Percentiles rank a stretch among this genome's conserved stretches.
Evolutionary conservation across 2,888 invertebrate species (phyloP).

Genomic region (Oegoconia quadripuncta): DNA sequence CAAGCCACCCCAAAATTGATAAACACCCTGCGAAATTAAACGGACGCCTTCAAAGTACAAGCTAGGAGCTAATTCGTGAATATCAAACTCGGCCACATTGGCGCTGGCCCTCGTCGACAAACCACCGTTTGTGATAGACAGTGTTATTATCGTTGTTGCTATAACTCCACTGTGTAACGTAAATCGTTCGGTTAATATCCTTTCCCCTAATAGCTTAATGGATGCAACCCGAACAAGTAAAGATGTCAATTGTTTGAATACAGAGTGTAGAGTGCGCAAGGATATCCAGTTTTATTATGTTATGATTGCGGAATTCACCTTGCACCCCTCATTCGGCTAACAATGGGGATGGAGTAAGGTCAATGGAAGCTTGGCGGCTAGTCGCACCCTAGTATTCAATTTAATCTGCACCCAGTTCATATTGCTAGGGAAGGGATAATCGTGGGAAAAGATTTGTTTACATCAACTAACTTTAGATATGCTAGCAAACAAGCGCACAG

Average conservation of each 20-base stretch:
- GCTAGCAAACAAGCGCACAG: slow-evolving; percentile 17
- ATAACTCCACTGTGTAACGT: slow-evolving; percentile 26
- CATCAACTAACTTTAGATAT: slow-evolving; percentile 30
- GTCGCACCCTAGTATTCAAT: slow-evolving; percentile 37
- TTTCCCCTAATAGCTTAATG: slow-evolving; percentile 41
- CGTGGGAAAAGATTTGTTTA: slow-evolving; percentile 40
- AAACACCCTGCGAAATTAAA: slow-evolving; percentile 62
- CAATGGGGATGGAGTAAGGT: slow-evolving; percentile 45
- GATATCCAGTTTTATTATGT: slow-evolving; percentile 33
- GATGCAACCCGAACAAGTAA: slow-evolving; percentile 34
- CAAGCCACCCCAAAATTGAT: slow-evolving; percentile 60
- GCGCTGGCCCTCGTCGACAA: slow-evolving; percentile 39
- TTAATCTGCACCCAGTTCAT: slow-evolving; percentile 33
- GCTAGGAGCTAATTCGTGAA: slow-evolving; percentile 38
- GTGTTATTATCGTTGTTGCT: slow-evolving; percentile 18
- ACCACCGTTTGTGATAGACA: slow-evolving; percentile 37
- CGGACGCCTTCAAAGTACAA: slow-evolving; percentile 32
- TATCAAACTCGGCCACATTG: slow-evolving; percentile 51
- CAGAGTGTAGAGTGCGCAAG: slow-evolving; percentile 26
- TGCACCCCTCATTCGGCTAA: slow-evolving; percentile 41
- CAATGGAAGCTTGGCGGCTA: slow-evolving; percentile 36
- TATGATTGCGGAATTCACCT: slow-evolving; percentile 40
- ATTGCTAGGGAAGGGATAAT: slow-evolving; percentile 29
- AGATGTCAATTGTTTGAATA: slow-evolving; percentile 41
- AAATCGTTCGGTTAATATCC: slow-evolving; percentile 39